Conservation (phyloP, 2,888 invertebrate genomes). For the Hofmannophila pseudospretella region DNA sequence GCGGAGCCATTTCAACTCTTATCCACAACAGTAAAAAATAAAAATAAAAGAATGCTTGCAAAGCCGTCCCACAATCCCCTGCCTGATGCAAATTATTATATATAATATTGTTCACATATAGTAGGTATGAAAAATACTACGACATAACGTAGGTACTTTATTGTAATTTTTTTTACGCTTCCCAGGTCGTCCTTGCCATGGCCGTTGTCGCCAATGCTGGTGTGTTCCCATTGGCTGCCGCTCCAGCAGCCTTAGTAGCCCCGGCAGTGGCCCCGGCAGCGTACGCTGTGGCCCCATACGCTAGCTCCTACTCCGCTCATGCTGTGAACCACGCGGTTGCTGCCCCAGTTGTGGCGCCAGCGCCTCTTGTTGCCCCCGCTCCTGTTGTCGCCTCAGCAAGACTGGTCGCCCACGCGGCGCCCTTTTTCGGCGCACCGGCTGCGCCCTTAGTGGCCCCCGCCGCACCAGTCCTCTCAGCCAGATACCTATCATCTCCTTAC, state of each 20-base stretch:
- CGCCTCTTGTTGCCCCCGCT: conserved; percentile 31
- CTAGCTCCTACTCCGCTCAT: conserved; percentile 86
- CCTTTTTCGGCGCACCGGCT: conserved; percentile 8
- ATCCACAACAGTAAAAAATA: too few species aligned
- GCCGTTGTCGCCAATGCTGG: conserved; percentile 56
- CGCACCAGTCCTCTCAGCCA: conserved; percentile 19
- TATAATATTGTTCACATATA: too few species aligned
- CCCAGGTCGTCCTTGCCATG: conserved; percentile 59
- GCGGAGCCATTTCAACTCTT: too few species aligned
- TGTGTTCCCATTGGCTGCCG: conserved; percentile 47
- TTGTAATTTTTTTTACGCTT: too few species aligned
- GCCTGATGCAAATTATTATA: too few species aligned
- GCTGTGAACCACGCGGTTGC: conserved; percentile 86
- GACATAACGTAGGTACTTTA: too few species aligned
- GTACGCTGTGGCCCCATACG: conserved; percentile 83
- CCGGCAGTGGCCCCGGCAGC: conserved; percentile 80
- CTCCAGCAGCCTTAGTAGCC: conserved; percentile 73
- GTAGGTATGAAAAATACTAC: too few species aligned
- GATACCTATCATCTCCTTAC: conserved; percentile 57
- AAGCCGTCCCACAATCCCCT: too few species aligned
- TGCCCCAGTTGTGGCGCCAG: conserved; percentile 76
- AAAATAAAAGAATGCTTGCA: too few species aligned
- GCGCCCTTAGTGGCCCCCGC: conserved; percentile 24
- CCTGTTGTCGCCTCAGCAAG: conserved; percentile 28
- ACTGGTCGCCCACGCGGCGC: conserved; percentile 11